phyloP scores from a whole-genome alignment of 1,140 invertebrate genomes.

The Harpegnathos saltator region DNA sequence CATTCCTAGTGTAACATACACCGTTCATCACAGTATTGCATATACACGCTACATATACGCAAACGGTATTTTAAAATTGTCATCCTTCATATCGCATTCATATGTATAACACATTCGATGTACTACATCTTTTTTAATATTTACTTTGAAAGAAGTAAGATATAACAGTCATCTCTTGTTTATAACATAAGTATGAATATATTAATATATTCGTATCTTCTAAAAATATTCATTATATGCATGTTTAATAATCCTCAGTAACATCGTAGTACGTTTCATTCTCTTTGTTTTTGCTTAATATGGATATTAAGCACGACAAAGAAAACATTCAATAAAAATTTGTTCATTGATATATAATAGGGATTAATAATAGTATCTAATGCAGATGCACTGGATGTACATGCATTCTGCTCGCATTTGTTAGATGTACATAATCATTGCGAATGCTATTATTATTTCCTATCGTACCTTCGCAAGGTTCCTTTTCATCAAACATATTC shows the following conservation, averaged over 20 bases:
- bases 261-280: constrained; percentile 1
- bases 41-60: constrained; percentile 78
- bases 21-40: constrained; percentile 81
- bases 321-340: constrained; percentile 35
- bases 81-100: constrained; percentile 73
- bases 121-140: constrained; percentile 65
- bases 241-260: constrained; percentile 24
- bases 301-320: neutral
- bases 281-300: constrained; percentile 17
- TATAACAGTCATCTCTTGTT: constrained; percentile 27
- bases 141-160: constrained; percentile 32
- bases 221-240: constrained; percentile 36
- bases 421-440: neutral
- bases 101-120: constrained; percentile 74
- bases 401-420: neutral
- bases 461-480: constrained; percentile 39
- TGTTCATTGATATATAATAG: constrained; percentile 14
- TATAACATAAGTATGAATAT: constrained; percentile 36
- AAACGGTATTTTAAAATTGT: constrained; percentile 73
- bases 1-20: constrained; percentile 83
- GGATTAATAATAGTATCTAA: constrained; percentile 22
- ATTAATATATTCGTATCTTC: constrained; percentile 29
- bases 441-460: constrained; percentile 5
- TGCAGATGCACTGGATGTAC: neutral
- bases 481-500: constrained; percentile 29